A percentile compares a stretch with the other conserved stretches of the same genome.
These are phyloP conservation scores for Phalera bucephala DNA, from an alignment of 2,888 invertebrate species.

Conservation along the genomic window DNA sequence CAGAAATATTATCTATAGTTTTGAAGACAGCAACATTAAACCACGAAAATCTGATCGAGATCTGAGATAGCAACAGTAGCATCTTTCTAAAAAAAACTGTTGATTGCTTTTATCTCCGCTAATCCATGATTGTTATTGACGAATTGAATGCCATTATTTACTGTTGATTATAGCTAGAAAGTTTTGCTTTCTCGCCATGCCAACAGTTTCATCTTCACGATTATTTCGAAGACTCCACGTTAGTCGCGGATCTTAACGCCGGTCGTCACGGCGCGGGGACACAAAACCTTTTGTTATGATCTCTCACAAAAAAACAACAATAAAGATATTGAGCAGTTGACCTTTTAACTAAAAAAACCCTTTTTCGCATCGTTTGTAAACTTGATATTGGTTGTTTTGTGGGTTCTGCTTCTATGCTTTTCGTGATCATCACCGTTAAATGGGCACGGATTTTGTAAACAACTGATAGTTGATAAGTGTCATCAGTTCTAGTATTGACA, in stretches of 20 bases:
- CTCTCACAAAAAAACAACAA: neutral
- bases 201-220: slow-evolving; percentile 52
- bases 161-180: slow-evolving; percentile 64
- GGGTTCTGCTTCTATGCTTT: neutral
- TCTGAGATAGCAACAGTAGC: neutral
- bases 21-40: too few species aligned
- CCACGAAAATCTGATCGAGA: too few species aligned
- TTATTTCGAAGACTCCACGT: slow-evolving; percentile 50
- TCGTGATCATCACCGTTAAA: neutral
- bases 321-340: neutral
- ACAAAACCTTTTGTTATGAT: slow-evolving; percentile 11
- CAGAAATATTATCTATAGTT: too few species aligned
- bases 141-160: slow-evolving; percentile 54
- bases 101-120: slow-evolving; percentile 2
- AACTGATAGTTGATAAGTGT: too few species aligned
- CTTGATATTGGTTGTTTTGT: neutral
- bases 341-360: neutral
- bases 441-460: too few species aligned
- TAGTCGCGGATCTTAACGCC: slow-evolving; percentile 28
- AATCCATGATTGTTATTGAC: slow-evolving; percentile 12
- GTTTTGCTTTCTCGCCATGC: slow-evolving; percentile 63
- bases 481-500: too few species aligned
- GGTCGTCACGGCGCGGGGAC: slow-evolving; percentile 32
- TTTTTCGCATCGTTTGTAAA: neutral
- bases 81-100: neutral